Evolutionary conservation across 1,140 invertebrate species (phyloP).

Genomic region (Apis laboriosa): DNA sequence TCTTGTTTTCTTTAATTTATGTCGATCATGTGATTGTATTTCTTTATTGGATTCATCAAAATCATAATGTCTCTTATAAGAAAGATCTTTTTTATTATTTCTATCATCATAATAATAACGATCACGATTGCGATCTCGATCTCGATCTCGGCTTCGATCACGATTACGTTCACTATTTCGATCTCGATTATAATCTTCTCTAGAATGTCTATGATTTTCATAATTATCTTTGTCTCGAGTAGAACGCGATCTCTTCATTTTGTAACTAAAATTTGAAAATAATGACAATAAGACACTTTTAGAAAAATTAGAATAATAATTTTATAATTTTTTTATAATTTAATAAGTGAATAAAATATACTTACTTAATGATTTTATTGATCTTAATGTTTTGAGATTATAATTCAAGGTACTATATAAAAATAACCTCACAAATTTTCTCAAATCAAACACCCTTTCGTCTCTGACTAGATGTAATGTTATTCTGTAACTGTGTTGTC

Average conservation of each 20-base stretch:
- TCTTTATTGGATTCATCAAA: background rate
- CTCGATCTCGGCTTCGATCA: background rate
- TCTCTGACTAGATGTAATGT: no score
- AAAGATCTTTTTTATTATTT: background rate
- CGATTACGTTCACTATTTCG: background rate
- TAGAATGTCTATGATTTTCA: background rate
- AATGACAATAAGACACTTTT: no score
- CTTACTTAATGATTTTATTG: no score
- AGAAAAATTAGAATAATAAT: no score
- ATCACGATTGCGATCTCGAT: background rate
- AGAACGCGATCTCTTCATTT: constrained; percentile 44
- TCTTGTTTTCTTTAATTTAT: background rate
- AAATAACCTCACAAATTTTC: no score
- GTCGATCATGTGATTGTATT: background rate
- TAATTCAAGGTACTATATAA: no score
- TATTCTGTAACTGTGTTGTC: no score
- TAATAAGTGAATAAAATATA: no score
- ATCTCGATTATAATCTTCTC: background rate
- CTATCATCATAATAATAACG: constrained; percentile 17
- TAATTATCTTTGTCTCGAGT: constrained; percentile 5
- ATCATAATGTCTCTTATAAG: background rate
- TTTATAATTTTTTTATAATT: no score
- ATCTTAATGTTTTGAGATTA: no score
- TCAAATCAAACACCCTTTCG: no score
- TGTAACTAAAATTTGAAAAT: background rate